Evolutionary conservation across 1,140 invertebrate genomes (phyloP).

Genomic region (Carcinoscorpius rotundicauda): DNA sequence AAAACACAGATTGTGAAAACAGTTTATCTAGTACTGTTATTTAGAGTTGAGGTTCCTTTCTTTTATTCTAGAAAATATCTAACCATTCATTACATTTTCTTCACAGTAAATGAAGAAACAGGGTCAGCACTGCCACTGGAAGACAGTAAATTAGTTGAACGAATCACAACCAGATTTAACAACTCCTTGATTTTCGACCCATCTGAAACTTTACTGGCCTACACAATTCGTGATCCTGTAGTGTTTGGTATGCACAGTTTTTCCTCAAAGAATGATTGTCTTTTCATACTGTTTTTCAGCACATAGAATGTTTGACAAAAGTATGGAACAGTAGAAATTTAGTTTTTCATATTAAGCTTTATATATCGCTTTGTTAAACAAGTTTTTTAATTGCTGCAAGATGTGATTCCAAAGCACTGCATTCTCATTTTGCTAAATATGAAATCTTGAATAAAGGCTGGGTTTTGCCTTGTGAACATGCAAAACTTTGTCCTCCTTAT

Average conservation of each 20-base stretch:
- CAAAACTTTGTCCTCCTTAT: too few relatives aligned
- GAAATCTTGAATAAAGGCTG: too few relatives aligned
- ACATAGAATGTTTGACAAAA: conserved; percentile 1
- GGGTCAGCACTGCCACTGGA: conserved; percentile 28
- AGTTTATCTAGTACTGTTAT: too few relatives aligned
- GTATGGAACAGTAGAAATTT: conserved; percentile 8
- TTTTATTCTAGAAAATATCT: neutral
- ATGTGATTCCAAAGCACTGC: too few relatives aligned
- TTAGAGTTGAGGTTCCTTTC: too few relatives aligned
- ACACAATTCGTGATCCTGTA: conserved; percentile 85
- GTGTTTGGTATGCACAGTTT: conserved; percentile 33
- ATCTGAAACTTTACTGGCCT: conserved; percentile 58
- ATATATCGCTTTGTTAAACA: too few relatives aligned
- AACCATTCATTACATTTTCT: conserved; percentile 9
- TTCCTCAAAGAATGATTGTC: too few relatives aligned
- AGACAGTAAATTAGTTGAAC: conserved; percentile 43
- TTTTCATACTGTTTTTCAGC: too few relatives aligned
- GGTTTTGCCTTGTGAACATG: too few relatives aligned
- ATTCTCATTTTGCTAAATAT: too few relatives aligned
- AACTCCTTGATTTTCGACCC: conserved; percentile 65
- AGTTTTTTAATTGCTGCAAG: too few relatives aligned
- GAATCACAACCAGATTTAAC: conserved; percentile 66
- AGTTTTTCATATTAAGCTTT: conserved; percentile 3
- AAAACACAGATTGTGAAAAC: too few relatives aligned
- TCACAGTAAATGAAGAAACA: conserved; percentile 27